Evolutionary conservation across 2,888 invertebrate genomes (phyloP), one percentile per base, ranked within the genome.

Genomic region (Epinotia ramella): DNA sequence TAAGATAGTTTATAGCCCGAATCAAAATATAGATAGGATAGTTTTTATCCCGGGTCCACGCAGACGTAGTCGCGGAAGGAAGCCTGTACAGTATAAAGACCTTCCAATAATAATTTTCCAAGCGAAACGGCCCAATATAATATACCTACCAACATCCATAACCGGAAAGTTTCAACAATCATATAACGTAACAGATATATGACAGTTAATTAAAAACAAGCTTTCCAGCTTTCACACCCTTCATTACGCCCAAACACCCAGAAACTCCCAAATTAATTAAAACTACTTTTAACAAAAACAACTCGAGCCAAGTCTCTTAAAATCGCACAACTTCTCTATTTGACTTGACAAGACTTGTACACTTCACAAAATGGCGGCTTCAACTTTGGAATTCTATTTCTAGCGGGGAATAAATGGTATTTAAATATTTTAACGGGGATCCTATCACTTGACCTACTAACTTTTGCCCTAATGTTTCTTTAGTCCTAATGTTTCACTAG

Each of bases 241-340:
- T 49, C 66, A 44, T 40, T 40, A 59, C 44, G 9, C 20, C 63
- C 44, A 28, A 44, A 66, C 56, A 59, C 33, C 33, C 66, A 46
- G 13, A 66, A 63, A 67, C 20, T 70, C 20, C n/a, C 12, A 65
- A 70, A 75, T 75, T 75, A 75, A 75, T 75, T 75, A 70, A 70
- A 70, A 75, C 74, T 75, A 70, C 70, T 60, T 28, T 59, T 46
- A 68, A 69, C 49, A 70, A 65, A 74, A 74, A 75, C 74, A 70
- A 46, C 46, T 46, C 59, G 11, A 20, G 46, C 16, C n/a, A 68
- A 73, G 28, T 46, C 63, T 69, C 59, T 74, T 70, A 65, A 59
- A 65, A 75, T 49, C 60, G 53, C 57, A 18, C 68, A 68, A 73
- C 64, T 70, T 60, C 63, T 63, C 63, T 24, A 44, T 63, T 69